phyloP scores from a whole-genome alignment of 2,888 invertebrate genomes.

The Acanthopleura granulata region DNA sequence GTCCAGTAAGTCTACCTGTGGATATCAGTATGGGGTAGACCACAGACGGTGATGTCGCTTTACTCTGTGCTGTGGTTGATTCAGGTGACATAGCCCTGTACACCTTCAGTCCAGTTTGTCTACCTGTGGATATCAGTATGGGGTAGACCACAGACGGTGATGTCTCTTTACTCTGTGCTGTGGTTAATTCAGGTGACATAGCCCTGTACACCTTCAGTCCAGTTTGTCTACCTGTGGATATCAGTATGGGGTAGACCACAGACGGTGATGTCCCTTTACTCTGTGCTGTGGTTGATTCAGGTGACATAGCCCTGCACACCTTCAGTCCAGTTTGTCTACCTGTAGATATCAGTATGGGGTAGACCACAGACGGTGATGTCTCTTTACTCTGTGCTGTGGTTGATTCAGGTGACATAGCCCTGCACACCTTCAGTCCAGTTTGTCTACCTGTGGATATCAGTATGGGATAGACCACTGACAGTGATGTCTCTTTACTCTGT shows the following conservation, averaged over 20 bases:
- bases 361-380: slow-evolving; percentile 42
- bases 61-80: slow-evolving; percentile 65
- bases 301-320: slow-evolving; percentile 63
- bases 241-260: slow-evolving; percentile 14
- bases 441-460: slow-evolving; percentile 37
- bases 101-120: slow-evolving; percentile 43
- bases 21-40: slow-evolving; percentile 21
- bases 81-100: slow-evolving; percentile 65
- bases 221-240: slow-evolving; percentile 40
- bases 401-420: slow-evolving; percentile 63
- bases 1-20: slow-evolving; percentile 42
- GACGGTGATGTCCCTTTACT: slow-evolving; percentile 56
- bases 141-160: slow-evolving; percentile 35
- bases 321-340: slow-evolving; percentile 51
- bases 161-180: slow-evolving; percentile 62
- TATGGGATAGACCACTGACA: slow-evolving; percentile 24
- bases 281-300: slow-evolving; percentile 64
- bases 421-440: slow-evolving; percentile 54
- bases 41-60: slow-evolving; percentile 47
- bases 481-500: slow-evolving; percentile 59
- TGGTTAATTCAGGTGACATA: slow-evolving; percentile 64
- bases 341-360: not conserved
- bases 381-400: slow-evolving; percentile 63
- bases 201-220: slow-evolving; percentile 58
- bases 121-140: slow-evolving; percentile 33